phyloP scores from a whole-genome alignment of 1,140 invertebrate genomes.

The Leptopilina boulardi region DNA sequence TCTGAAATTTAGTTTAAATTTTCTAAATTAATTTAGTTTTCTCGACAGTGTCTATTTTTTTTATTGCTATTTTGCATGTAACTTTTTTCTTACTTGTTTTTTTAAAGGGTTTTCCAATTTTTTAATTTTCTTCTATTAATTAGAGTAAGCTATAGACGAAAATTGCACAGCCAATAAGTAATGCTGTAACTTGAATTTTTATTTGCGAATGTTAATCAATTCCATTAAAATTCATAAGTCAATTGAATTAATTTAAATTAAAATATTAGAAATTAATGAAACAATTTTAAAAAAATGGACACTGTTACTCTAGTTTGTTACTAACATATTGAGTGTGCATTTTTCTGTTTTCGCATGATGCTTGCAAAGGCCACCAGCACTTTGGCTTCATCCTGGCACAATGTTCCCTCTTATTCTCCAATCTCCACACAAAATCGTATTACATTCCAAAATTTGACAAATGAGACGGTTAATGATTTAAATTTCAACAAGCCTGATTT shows the following conservation, averaged over 20 bases:
- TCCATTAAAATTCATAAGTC: neutral
- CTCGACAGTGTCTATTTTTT: slow-evolving; percentile 62
- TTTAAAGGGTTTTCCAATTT: slow-evolving; percentile 32
- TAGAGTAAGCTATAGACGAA: slow-evolving; percentile 44
- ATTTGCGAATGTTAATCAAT: no score
- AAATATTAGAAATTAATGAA: neutral
- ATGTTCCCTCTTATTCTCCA: slow-evolving; percentile 54
- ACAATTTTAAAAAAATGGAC: slow-evolving; percentile 58
- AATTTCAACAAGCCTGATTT: slow-evolving; percentile 59
- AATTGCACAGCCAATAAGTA: slow-evolving; percentile 41
- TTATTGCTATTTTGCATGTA: slow-evolving; percentile 38
- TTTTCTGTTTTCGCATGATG: slow-evolving; percentile 72
- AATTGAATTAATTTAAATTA: neutral
- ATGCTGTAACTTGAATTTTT: neutral
- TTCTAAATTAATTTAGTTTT: slow-evolving; percentile 22
- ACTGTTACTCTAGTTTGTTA: slow-evolving; percentile 61
- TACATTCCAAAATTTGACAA: slow-evolving; percentile 31
- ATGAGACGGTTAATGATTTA: slow-evolving; percentile 35
- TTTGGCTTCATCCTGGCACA: slow-evolving; percentile 73
- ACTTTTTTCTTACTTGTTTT: slow-evolving; percentile 34
- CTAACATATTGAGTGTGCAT: slow-evolving; percentile 69
- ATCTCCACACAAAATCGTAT: neutral
- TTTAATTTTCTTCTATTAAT: neutral
- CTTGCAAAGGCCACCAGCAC: slow-evolving; percentile 72
- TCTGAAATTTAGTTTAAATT: neutral